A percentile compares a stretch with the other conserved stretches of the same genome.
phyloP scores from a whole-genome alignment of 2,888 invertebrate genomes.

The Sminthurides aquaticus region DNA sequence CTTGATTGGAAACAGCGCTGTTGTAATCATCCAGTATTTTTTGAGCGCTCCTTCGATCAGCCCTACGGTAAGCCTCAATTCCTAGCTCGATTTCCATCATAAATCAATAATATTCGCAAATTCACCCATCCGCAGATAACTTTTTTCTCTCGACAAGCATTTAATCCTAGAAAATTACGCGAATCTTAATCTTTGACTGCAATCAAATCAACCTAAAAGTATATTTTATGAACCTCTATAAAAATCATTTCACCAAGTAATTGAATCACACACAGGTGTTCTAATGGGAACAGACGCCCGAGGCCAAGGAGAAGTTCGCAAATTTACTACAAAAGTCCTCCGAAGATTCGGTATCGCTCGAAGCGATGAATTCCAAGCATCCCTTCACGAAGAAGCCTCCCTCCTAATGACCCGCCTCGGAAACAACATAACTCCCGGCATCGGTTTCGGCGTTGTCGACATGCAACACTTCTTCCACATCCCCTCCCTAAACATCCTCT shows the following conservation, averaged over 20 bases:
- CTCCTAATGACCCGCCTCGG: background rate
- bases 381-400: slow-evolving; percentile 7
- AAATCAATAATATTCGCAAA: too few species aligned
- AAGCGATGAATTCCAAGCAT: slow-evolving; percentile 9
- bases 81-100: too few species aligned
- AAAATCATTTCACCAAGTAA: too few species aligned
- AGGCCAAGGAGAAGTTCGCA: slow-evolving; percentile 15
- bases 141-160: too few species aligned
- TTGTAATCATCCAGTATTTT: slow-evolving; percentile 12
- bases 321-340: slow-evolving; percentile 8
- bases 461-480: slow-evolving; percentile 24
- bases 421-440: background rate
- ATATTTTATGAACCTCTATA: too few species aligned
- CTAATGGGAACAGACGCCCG: slow-evolving; percentile 21
- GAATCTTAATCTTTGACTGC: too few species aligned
- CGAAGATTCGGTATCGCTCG: slow-evolving; percentile 13
- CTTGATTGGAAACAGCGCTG: slow-evolving; percentile 19
- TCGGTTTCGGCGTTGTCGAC: slow-evolving; percentile 6
- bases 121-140: too few species aligned
- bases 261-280: too few species aligned
- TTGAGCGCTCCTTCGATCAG: slow-evolving; percentile 15
- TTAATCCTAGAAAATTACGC: too few species aligned
- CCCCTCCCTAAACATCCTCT: slow-evolving; percentile 23
- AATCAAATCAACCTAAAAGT: too few species aligned
- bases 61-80: slow-evolving; percentile 11